Evolutionary conservation across 2,113 vertebrate species (phyloP).

Genomic region (zebrafish (Danio rerio)): GRCz12tu NC_133188.1:37922501-37923000

Average conservation of each 20-base stretch:
- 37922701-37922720: no score
- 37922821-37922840: not conserved
- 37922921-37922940: conserved; percentile 30
- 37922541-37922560: no score
- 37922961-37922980: conserved; percentile 33
- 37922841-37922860: not conserved
- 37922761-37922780: not conserved
- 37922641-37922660: not conserved
- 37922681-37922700: not conserved
- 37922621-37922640: not conserved
- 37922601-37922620: not conserved
- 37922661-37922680: not conserved
- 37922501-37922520: no score
- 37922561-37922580: no score
- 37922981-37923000: conserved; percentile 32
- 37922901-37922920: conserved; percentile 3
- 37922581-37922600: no score
- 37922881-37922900: conserved; percentile 42
- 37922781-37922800: not conserved
- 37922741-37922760: not conserved
- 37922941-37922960: conserved; percentile 1
- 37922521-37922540: no score
- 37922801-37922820: not conserved
- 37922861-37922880: conserved; percentile 9
- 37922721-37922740: no score